Conservation (phyloP, 2,888 invertebrate genomes). For the Ceramica pisi region DNA sequence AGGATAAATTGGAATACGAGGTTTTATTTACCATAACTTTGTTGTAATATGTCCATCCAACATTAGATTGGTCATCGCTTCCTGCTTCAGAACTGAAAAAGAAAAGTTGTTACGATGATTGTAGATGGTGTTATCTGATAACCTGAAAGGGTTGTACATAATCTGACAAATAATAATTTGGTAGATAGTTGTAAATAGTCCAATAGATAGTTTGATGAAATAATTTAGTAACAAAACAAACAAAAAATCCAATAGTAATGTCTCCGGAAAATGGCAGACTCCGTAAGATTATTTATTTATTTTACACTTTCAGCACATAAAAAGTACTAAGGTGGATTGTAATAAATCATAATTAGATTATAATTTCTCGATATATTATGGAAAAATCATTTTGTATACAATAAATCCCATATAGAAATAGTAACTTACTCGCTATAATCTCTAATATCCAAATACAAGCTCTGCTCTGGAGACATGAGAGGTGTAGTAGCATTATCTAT, state of each 20-base stretch:
- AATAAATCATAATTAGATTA: too few species aligned
- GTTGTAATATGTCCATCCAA: conserved; percentile 93
- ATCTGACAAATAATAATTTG: background rate
- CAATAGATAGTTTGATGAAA: too few species aligned
- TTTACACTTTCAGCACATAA: too few species aligned
- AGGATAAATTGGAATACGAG: too few species aligned
- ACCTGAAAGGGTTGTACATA: too few species aligned
- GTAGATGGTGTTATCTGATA: background rate
- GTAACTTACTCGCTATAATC: conserved; percentile 88
- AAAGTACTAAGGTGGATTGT: too few species aligned
- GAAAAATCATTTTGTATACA: too few species aligned
- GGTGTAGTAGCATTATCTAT: conserved; percentile 88
- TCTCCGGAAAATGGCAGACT: too few species aligned
- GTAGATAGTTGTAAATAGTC: background rate
- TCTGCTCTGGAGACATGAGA: conserved; percentile 86
- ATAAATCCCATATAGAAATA: too few species aligned
- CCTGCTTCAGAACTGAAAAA: conserved; percentile 86
- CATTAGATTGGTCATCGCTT: conserved; percentile 90
- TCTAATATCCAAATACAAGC: conserved; percentile 85
- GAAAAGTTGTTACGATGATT: background rate
- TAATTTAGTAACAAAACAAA: too few species aligned
- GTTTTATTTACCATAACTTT: conserved; percentile 91
- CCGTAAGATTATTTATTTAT: too few species aligned
- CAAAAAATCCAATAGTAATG: background rate
- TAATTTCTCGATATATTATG: too few species aligned